Evolutionary conservation across 2,113 vertebrate species (phyloP), one percentile per base, ranked within the genome.

Genomic region (Morphnarchus princeps): DNA sequence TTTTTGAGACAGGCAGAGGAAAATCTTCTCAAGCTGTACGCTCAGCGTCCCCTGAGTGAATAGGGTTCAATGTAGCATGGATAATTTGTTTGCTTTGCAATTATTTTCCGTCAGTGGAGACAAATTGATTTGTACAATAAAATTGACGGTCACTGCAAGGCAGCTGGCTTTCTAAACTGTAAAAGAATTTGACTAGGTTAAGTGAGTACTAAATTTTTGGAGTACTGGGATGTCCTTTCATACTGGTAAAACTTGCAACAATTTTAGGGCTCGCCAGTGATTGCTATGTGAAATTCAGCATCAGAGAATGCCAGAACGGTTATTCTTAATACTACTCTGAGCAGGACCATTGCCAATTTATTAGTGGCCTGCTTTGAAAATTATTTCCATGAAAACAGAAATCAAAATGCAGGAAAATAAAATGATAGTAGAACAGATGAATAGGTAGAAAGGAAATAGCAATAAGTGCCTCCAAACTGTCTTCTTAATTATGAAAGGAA

Each of bases 41-140:
- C 97, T 96, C 96, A 82, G 58, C 86, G 59, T 98, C 98, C 98
- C 98, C 76, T 59, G 97, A 98, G 96, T 97, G 98, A 98, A 98
- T 97, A 96, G 97, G 97, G 98, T 96, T 98, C 99, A 98, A 98
- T 98, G 98, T 99, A 98, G 98, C 98, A 98, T 97, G 97, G 96
- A 97, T 99, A 98, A 99, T 99, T 99, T 99, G 99, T 99, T 99
- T 99, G 99, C 99, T 99, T 99, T 99, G 98, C 98, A 98, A 99
- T 99, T 99, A 99, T 99, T 99, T 99, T 99, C 98, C 98, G 89
- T 99, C 99, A 99, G 98, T 98, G 99, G 99, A 99, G 99, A 99
- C 99, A 99, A 99, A 99, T 99, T 98, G 99, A 98, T 98, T 99
- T 98, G 98, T 98, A 98, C 97, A 92, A 98, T 98, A 98, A 98